Percentiles rank a stretch among this genome's conserved stretches.
Evolutionary conservation across 2,888 invertebrate genomes (phyloP).

Genomic region (Vesta saturnalis): DNA sequence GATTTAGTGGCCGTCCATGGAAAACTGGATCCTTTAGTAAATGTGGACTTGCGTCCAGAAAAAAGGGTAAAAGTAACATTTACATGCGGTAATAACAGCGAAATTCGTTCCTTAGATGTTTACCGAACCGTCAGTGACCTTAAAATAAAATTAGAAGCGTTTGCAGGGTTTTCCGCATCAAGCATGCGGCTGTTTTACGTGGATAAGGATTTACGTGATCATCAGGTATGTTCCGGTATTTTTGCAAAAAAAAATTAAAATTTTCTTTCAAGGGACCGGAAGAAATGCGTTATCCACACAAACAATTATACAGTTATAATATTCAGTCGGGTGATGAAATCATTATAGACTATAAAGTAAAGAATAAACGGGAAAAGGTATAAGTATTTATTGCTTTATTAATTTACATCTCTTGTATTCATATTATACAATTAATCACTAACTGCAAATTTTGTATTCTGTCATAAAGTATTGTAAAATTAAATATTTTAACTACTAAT

Average conservation of each 20-base stretch:
- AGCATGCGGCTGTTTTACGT: constrained; percentile 91
- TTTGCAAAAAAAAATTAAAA: background rate
- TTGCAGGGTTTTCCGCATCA: constrained; percentile 82
- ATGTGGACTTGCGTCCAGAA: constrained; percentile 87
- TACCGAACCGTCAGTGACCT: constrained; percentile 85
- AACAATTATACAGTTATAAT: constrained; percentile 91
- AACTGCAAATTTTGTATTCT: constrained; percentile 28
- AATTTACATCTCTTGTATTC: constrained; percentile 5
- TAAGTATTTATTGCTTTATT: constrained; percentile 15
- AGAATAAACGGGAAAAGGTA: constrained; percentile 49
- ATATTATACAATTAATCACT: constrained; percentile 11
- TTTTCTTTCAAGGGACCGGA: constrained; percentile 74
- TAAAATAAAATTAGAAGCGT: constrained; percentile 80
- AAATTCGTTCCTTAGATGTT: constrained; percentile 79
- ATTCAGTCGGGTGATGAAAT: constrained; percentile 91
- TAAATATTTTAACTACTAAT: constrained; percentile 20
- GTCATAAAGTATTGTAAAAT: constrained; percentile 22
- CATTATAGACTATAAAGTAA: constrained; percentile 83
- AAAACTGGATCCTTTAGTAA: constrained; percentile 88
- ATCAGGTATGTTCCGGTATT: constrained; percentile 47
- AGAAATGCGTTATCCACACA: constrained; percentile 89
- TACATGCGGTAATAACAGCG: constrained; percentile 79
- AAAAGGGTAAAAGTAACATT: constrained; percentile 88
- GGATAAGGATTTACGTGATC: constrained; percentile 80
- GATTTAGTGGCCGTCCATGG: constrained; percentile 88